Percentiles rank a stretch among this genome's conserved stretches.
These are phyloP conservation scores for Brotula barbata DNA, from an alignment of 2,797 vertebrate genomes.

Conservation along the genomic window DNA sequence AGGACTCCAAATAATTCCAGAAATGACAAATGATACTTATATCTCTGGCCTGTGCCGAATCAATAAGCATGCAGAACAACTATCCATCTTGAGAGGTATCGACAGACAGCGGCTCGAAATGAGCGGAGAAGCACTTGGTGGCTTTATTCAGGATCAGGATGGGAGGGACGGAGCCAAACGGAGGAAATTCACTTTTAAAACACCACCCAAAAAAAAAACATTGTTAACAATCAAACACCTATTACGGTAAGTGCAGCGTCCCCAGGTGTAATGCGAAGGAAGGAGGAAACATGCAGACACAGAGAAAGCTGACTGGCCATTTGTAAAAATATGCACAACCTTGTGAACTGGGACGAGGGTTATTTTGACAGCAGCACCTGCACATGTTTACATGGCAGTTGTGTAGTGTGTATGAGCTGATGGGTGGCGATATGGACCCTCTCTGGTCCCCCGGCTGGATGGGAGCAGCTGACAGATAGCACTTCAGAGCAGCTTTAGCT, in stretches of 20 bases:
- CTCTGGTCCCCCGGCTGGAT: constrained; percentile 70
- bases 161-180: constrained; percentile 58
- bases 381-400: constrained; percentile 79
- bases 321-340: constrained; percentile 45
- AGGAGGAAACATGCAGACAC: neutral
- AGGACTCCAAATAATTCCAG: constrained; percentile 96
- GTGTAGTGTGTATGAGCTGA: constrained; percentile 73
- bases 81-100: constrained; percentile 91
- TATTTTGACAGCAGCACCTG: constrained; percentile 74
- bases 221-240: constrained; percentile 51
- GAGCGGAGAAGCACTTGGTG: constrained; percentile 74
- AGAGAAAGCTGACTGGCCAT: constrained; percentile 27
- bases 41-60: constrained; percentile 90
- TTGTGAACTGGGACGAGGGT: constrained; percentile 49
- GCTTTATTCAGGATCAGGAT: constrained; percentile 72
- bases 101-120: constrained; percentile 81
- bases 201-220: constrained; percentile 54
- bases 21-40: constrained; percentile 98
- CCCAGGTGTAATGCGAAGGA: constrained; percentile 6
- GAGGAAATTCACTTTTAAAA: constrained; percentile 51
- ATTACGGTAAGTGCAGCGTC: constrained; percentile 42
- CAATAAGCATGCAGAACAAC: constrained; percentile 92
- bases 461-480: constrained; percentile 83
- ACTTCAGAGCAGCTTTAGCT: constrained; percentile 85
- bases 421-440: constrained; percentile 73